phyloP scores from a whole-genome alignment of 2,113 vertebrate species.

The Larimichthys polyactis region DNA sequence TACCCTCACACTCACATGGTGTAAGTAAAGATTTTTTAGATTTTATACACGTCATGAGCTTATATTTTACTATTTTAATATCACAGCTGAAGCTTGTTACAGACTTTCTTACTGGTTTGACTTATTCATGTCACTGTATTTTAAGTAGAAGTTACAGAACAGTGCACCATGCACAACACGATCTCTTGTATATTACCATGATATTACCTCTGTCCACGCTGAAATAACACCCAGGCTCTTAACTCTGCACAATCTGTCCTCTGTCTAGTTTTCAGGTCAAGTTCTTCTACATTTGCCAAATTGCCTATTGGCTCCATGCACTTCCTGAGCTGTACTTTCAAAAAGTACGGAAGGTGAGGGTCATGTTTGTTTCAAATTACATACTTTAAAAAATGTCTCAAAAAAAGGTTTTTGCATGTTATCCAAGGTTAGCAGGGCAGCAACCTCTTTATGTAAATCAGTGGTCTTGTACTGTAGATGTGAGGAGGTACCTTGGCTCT shows the following conservation, averaged over 20 bases:
- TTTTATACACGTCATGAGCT: background rate
- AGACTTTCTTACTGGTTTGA: background rate
- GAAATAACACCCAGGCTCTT: background rate
- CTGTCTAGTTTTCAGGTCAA: slow-evolving; percentile 89
- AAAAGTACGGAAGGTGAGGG: slow-evolving; percentile 87
- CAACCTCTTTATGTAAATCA: background rate
- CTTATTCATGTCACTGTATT: background rate
- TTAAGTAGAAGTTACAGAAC: background rate
- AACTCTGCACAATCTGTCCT: slow-evolving; percentile 40
- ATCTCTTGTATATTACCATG: background rate
- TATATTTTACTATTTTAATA: background rate
- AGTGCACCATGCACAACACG: background rate
- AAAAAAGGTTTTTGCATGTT: background rate
- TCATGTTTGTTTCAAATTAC: background rate
- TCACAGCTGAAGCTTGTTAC: too few relatives aligned
- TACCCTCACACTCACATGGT: slow-evolving; percentile 88
- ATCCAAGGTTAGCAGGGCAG: background rate
- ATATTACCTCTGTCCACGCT: background rate
- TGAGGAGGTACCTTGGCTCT: background rate
- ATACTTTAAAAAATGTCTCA: background rate
- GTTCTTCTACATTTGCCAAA: slow-evolving; percentile 92
- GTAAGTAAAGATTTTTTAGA: slow-evolving; percentile 78
- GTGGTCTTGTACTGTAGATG: background rate
- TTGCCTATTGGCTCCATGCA: slow-evolving; percentile 90
- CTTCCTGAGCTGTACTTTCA: slow-evolving; percentile 90